Conservation (phyloP, 2,888 invertebrate species). For the Balanococcus diminutus region DNA sequence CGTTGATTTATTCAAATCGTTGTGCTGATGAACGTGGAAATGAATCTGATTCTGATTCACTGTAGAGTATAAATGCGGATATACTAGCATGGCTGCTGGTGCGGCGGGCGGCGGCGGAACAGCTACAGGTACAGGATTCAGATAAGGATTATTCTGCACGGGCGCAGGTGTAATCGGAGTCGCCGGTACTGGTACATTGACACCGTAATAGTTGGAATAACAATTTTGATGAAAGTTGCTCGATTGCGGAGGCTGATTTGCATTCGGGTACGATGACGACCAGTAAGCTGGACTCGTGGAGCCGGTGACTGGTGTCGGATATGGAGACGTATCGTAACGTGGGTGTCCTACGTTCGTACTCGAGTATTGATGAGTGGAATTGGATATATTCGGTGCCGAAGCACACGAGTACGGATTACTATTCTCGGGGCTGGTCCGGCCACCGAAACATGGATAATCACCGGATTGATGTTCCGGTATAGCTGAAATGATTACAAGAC, state of each 20-base stretch:
- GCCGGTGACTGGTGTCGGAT: conserved; percentile 44
- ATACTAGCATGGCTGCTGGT: conserved; percentile 74
- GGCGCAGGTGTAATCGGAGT: conserved; percentile 49
- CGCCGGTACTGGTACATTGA: conserved; percentile 30
- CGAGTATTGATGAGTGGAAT: conserved; percentile 51
- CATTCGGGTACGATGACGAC: conserved; percentile 19
- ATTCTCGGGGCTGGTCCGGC: conserved; percentile 40
- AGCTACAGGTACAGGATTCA: conserved; percentile 45
- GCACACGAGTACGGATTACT: conserved; percentile 20
- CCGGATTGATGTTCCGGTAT: conserved; percentile 35
- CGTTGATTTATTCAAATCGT: conserved; percentile 54
- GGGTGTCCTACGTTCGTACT: conserved; percentile 40
- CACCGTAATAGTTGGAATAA: conserved; percentile 47
- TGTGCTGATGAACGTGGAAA: conserved; percentile 73
- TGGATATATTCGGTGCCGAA: conserved; percentile 34
- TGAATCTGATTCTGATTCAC: conserved; percentile 88
- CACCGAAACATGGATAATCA: conserved; percentile 23
- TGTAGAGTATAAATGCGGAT: conserved; percentile 80
- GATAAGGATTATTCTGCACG: conserved; percentile 50
- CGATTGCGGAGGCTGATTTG: neutral
- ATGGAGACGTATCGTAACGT: conserved; percentile 48
- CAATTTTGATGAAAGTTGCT: conserved; percentile 50
- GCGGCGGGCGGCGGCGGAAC: conserved; percentile 65
- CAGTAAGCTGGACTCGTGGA: conserved; percentile 43
- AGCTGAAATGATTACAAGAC: neutral